Percentiles rank a stretch among this genome's conserved stretches.
Evolutionary conservation across 2,888 invertebrate genomes (phyloP).

Genomic region (Pammene fasciana): DNA sequence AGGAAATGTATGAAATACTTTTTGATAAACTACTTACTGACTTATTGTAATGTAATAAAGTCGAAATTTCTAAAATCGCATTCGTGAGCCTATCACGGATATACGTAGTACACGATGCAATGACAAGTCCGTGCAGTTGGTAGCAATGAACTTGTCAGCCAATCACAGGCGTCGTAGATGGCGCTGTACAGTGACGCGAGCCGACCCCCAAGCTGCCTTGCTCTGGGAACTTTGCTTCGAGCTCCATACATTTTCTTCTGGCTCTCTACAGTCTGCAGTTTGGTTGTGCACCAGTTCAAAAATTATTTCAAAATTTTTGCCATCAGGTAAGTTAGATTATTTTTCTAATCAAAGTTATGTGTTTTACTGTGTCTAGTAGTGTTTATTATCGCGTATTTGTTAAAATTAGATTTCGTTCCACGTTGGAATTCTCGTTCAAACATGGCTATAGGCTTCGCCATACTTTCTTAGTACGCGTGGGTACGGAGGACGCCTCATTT

Average conservation of each 20-base stretch:
- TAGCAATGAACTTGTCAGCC: conserved; percentile 62
- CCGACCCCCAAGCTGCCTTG: conserved; percentile 80
- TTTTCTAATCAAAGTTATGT: conserved; percentile 67
- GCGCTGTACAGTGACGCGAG: conserved; percentile 78
- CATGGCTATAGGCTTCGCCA: conserved; percentile 80
- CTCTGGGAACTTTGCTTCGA: conserved; percentile 81
- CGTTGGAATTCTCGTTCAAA: conserved; percentile 83
- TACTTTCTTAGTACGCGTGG: conserved; percentile 82
- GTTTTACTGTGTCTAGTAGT: conserved; percentile 66
- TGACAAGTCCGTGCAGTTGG: conserved; percentile 63
- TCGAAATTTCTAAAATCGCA: conserved; percentile 49
- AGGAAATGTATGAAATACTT: conserved; percentile 70
- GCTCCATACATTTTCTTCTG: conserved; percentile 84
- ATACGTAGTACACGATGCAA: conserved; percentile 77
- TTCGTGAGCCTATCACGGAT: conserved; percentile 69
- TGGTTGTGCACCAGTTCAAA: conserved; percentile 83
- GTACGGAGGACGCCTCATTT: conserved; percentile 79
- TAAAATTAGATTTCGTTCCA: conserved; percentile 72
- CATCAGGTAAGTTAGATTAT: conserved; percentile 79
- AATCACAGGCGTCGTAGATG: conserved; percentile 74
- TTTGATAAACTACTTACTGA: conserved; percentile 46
- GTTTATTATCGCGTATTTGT: conserved; percentile 62
- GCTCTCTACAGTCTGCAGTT: conserved; percentile 83
- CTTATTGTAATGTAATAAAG: conserved; percentile 45
- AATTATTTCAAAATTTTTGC: conserved; percentile 83